Base-by-base conservation (phyloP, 1,140 invertebrate species). In the Phenacoccus solenopsis region DNA sequence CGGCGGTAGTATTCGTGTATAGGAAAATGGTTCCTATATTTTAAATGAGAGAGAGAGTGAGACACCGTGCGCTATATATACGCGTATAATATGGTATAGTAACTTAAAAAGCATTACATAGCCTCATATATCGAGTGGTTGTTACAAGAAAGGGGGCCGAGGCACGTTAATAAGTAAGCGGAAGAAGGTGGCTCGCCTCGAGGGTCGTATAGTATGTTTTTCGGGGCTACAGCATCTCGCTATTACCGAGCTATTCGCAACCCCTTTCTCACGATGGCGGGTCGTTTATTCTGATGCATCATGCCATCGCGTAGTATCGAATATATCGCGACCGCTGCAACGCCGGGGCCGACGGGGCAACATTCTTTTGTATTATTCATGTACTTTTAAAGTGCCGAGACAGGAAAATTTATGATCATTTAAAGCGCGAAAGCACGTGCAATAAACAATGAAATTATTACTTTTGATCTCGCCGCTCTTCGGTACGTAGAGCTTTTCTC, bases 361-460 rank as follows among this genome's bases (percentile, higher is more conserved):
- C 5, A 49, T 49, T 49, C 38, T 49, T 49, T 49, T 49, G 38
- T 49, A 49, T 49, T 49, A 49, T 49, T 49, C 38, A 49, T 49
- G 38, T 49, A 49, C 38, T 49, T n/a, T n/a, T 49, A 49, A 49
- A 49, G 38, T 49, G 38, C 38, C 38, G 38, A 49, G 38, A 49
- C 38, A 49, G 38, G 38, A 49, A 49, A 49, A 49, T 49, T 49
- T 49, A 49, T 49, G 38, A 49, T 49, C 38, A 49, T 49, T 49
- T 49, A 49, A 49, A 49, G 38, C 38, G 38, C 38, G 5, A 49
- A 49, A 49, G 38, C 38, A 49, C 38, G 38, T 49, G 38, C 38
- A 49, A 49, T 49, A 49, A 49, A 49, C 38, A 49, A 49, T 49
- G 38, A 49, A 49, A 49, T 49, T 49, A 49, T 49, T 49, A 49